A percentile compares a stretch with the other conserved stretches of the same genome.
phyloP scores from a whole-genome alignment of 2,797 vertebrate species.

The Alfaro cultratus region DNA sequence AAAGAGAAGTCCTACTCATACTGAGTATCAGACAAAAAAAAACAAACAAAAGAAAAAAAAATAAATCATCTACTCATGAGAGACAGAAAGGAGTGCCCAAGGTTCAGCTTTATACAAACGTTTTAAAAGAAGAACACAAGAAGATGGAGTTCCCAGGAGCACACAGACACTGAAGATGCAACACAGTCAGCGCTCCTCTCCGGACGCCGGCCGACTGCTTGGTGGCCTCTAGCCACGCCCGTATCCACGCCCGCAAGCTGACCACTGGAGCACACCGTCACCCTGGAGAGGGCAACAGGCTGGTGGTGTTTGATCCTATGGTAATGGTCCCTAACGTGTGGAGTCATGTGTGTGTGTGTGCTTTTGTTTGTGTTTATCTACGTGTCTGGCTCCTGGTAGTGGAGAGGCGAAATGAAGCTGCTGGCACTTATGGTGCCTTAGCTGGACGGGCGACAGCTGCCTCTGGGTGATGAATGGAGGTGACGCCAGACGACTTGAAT shows the following conservation, averaged over 20 bases:
- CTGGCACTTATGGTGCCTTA: constrained; percentile 70
- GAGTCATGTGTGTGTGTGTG: constrained; percentile 42
- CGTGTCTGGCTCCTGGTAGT: constrained; percentile 67
- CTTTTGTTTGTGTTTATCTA: constrained; percentile 44
- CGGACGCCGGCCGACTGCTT: constrained; percentile 22
- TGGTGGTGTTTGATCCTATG: constrained; percentile 33
- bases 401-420: constrained; percentile 44
- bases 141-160: constrained; percentile 61
- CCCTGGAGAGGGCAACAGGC: constrained; percentile 28
- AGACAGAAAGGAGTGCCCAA: constrained; percentile 36
- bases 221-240: constrained; percentile 23
- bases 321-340: constrained; percentile 38
- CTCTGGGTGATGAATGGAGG: constrained; percentile 76
- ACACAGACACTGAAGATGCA: constrained; percentile 69
- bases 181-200: constrained; percentile 42
- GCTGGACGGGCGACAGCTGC: constrained; percentile 54
- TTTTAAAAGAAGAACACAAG: constrained; percentile 37
- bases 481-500: constrained; percentile 86
- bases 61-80: constrained; percentile 51
- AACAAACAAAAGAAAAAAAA: not conserved
- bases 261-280: constrained; percentile 35
- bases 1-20: constrained; percentile 82
- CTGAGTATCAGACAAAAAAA: constrained; percentile 67
- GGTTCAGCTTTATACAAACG: constrained; percentile 57
- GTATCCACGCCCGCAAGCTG: constrained; percentile 26